Conservation (phyloP, 2,113 vertebrate species). For the Daphoenositta chrysoptera region DNA sequence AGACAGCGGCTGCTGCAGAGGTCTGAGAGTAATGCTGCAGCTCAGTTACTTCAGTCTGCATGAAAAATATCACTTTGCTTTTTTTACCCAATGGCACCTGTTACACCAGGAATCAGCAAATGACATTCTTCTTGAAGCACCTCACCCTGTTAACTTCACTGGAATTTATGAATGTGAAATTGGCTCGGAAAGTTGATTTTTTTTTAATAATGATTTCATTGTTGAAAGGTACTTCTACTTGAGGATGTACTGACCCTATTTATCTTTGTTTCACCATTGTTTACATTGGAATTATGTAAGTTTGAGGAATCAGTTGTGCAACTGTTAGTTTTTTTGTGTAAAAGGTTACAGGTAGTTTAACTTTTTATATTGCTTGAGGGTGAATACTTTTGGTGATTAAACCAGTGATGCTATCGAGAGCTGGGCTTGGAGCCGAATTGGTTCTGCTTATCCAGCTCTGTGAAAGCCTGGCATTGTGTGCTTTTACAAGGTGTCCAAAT, state of each 20-base stretch:
- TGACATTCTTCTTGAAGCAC: not conserved
- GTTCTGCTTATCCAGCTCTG: not conserved
- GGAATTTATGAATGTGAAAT: not conserved
- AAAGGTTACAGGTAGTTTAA: not conserved
- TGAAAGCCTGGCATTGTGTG: not conserved
- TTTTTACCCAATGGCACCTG: not conserved
- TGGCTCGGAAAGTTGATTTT: not conserved
- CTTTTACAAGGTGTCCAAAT: not conserved
- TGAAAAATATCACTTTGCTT: not conserved
- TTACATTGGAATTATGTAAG: not conserved
- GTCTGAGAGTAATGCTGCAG: not conserved
- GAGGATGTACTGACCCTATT: not conserved
- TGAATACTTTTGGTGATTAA: not conserved
- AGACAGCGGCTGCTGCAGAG: not conserved
- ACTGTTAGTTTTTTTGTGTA: not conserved
- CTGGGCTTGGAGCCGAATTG: not conserved
- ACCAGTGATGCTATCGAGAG: not conserved
- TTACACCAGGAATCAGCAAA: not conserved
- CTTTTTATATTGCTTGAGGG: not conserved
- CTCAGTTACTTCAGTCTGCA: not conserved
- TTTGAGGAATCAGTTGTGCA: not conserved
- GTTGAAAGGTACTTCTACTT: not conserved
- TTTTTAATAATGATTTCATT: not conserved
- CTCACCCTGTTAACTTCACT: not conserved
- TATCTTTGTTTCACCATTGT: conserved; percentile 11